Evolutionary conservation across 2,888 invertebrate species (phyloP).

Genomic region (Drosophila paranaensis): DNA sequence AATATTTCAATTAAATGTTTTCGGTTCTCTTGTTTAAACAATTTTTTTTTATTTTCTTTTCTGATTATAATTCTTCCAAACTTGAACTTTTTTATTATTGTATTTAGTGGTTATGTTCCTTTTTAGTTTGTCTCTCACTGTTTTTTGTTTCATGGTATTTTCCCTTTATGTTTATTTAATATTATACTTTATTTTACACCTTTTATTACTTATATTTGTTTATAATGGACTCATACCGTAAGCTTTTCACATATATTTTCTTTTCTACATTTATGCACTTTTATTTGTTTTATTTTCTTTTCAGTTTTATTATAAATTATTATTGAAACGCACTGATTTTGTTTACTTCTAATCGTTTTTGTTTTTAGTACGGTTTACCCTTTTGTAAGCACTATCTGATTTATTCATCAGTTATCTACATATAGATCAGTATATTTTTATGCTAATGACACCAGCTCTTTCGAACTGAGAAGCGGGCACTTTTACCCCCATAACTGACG

Average conservation of each 20-base stretch:
- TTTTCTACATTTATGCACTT: not conserved
- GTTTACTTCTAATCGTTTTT: not conserved
- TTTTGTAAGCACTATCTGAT: constrained; percentile 26
- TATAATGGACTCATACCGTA: too few relatives aligned
- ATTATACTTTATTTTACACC: too few relatives aligned
- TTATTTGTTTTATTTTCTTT: not conserved
- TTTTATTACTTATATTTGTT: too few relatives aligned
- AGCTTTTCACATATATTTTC: not conserved
- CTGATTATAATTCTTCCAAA: not conserved
- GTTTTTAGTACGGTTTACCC: not conserved
- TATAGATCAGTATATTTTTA: constrained; percentile 32
- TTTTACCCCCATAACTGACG: constrained; percentile 36
- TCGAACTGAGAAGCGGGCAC: constrained; percentile 22
- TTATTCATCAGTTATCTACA: constrained; percentile 18
- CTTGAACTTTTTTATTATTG: too few relatives aligned
- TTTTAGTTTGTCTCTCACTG: too few relatives aligned
- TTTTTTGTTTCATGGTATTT: too few relatives aligned
- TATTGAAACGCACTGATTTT: not conserved
- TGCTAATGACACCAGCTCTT: constrained; percentile 18
- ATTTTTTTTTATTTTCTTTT: not conserved
- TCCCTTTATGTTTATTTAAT: too few relatives aligned
- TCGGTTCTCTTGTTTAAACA: not conserved
- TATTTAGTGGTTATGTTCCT: too few relatives aligned
- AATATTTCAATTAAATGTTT: not conserved
- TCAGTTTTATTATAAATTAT: not conserved